Evolutionary conservation across 2,113 vertebrate species (phyloP).

Genomic region (Marmota monax): DNA sequence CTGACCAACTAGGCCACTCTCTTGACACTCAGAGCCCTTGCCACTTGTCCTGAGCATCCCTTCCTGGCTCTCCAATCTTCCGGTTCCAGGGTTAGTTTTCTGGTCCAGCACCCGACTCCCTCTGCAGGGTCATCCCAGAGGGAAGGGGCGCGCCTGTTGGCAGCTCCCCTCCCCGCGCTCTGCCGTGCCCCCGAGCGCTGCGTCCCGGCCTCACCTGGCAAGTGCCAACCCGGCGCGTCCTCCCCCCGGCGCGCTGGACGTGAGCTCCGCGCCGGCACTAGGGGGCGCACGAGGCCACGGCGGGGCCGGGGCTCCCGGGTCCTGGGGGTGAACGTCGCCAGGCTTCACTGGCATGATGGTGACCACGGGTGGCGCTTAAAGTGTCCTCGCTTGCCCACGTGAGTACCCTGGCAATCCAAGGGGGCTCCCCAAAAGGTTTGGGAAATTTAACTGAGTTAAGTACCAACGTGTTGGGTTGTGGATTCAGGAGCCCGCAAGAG

Average conservation of each 20-base stretch:
- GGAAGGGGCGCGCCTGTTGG: not conserved
- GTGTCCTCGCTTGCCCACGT: not conserved
- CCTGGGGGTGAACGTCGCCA: no score
- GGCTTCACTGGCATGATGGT: no score
- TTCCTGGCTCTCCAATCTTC: not conserved
- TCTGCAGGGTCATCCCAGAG: not conserved
- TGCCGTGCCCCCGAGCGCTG: no score
- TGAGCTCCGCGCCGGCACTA: accelerated
- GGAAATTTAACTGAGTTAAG: not conserved
- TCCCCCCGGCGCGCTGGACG: no score
- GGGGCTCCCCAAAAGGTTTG: not conserved
- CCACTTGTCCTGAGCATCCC: accelerated
- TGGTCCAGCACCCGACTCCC: accelerated
- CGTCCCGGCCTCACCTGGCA: no score
- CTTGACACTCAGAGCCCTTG: not conserved
- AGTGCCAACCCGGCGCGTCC: no score
- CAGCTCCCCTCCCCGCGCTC: no score
- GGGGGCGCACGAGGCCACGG: not conserved
- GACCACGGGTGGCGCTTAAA: not conserved
- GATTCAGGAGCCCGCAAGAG: not conserved
- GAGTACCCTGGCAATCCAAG: not conserved
- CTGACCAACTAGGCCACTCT: not conserved
- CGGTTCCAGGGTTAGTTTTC: not conserved
- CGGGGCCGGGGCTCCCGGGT: no score
- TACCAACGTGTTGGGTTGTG: not conserved